phyloP scores from a whole-genome alignment of 2,888 invertebrate genomes.

The Tigriopus californicus region DNA sequence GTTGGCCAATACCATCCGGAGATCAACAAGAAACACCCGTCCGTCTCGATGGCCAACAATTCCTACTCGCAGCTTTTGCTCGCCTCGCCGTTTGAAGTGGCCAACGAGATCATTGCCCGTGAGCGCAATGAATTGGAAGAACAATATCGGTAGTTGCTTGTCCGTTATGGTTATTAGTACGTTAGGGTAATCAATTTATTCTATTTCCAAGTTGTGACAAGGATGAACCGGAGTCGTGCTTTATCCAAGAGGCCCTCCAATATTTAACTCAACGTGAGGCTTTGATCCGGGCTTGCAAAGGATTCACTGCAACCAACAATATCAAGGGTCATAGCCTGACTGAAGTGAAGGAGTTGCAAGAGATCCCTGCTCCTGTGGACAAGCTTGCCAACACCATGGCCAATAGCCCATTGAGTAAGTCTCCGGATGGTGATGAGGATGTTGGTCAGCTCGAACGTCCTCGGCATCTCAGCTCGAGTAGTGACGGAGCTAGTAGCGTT shows the following conservation, averaged over 20 bases:
- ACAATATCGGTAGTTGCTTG: slow-evolving; percentile 21
- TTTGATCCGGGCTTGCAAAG: not conserved
- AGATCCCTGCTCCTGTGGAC: not conserved
- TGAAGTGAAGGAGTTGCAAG: not conserved
- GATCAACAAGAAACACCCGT: slow-evolving; percentile 20
- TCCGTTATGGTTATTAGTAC: too few species aligned
- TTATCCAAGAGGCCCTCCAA: slow-evolving; percentile 60
- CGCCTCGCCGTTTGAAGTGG: slow-evolving; percentile 46
- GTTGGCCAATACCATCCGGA: slow-evolving; percentile 25
- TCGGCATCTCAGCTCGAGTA: not conserved
- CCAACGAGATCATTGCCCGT: not conserved
- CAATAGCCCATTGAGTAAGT: not conserved
- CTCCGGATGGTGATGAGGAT: not conserved
- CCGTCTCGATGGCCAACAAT: slow-evolving; percentile 3
- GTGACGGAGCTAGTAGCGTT: not conserved
- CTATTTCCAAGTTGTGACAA: slow-evolving; percentile 4
- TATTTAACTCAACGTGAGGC: not conserved
- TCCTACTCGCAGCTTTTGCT: slow-evolving; percentile 44
- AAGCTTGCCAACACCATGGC: not conserved
- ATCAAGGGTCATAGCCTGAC: not conserved
- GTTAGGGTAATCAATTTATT: too few species aligned
- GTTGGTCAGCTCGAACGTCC: not conserved
- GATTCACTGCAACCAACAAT: too few species aligned
- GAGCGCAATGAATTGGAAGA: slow-evolving; percentile 36
- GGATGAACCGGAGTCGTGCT: slow-evolving; percentile 57